These are phyloP conservation scores for Pelodiscus sinensis DNA, from an alignment of 2,113 vertebrate genomes.

Conservation along the genomic window DNA sequence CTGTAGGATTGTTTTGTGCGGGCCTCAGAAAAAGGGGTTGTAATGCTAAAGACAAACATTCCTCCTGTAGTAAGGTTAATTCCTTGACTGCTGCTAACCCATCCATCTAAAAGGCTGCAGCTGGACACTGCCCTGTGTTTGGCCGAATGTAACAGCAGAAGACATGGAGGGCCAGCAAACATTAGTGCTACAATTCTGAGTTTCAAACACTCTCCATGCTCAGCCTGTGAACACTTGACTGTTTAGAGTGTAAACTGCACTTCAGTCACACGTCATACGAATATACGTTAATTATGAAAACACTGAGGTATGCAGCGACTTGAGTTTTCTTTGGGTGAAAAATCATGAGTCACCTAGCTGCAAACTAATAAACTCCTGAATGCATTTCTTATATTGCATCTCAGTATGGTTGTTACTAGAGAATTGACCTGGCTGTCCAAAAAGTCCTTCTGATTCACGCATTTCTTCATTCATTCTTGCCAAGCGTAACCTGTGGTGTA, in stretches of 20 bases:
- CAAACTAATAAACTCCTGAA: constrained; percentile 96
- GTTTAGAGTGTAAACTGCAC: constrained; percentile 52
- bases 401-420: constrained; percentile 93
- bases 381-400: constrained; percentile 97
- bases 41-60: constrained; percentile 35
- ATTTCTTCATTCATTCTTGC: constrained; percentile 99
- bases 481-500: constrained; percentile 87
- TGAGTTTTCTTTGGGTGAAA: constrained; percentile 1
- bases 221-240: constrained; percentile 30
- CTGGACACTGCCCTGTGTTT: not conserved
- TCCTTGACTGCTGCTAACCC: constrained; percentile 14
- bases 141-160: constrained; percentile 30
- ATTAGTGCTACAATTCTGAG: constrained; percentile 13
- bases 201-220: constrained; percentile 39
- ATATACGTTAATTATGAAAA: constrained; percentile 57
- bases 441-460: constrained; percentile 96
- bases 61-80: not conserved
- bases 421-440: constrained; percentile 98
- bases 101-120: not conserved
- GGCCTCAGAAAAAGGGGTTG: not conserved
- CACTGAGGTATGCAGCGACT: constrained; percentile 14
- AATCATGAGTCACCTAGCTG: constrained; percentile 88
- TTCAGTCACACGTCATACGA: constrained; percentile 49
- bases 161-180: constrained; percentile 44
- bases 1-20: not conserved